Conservation (phyloP, 2,888 invertebrate genomes). For the Conomelus anceps region DNA sequence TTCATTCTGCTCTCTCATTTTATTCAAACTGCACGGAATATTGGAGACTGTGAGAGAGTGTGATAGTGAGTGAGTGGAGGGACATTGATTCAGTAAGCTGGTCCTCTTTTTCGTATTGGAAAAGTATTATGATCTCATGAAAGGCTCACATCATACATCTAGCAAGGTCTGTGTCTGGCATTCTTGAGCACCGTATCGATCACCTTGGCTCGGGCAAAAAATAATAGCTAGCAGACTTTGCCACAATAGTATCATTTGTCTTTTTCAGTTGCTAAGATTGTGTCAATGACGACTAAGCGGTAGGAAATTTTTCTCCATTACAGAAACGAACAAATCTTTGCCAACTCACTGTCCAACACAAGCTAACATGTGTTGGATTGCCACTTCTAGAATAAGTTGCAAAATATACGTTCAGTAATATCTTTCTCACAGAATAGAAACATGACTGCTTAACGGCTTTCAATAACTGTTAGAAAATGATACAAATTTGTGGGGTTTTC, state of each 20-base stretch:
- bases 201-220: neutral
- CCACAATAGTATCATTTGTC: neutral
- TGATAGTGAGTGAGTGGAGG: neutral
- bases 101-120: neutral
- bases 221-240: neutral
- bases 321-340: neutral
- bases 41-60: neutral
- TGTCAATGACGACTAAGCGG: neutral
- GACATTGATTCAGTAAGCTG: neutral
- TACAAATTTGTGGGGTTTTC: too few species aligned
- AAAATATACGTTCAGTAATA: neutral
- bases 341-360: neutral
- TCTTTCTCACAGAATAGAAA: too few species aligned
- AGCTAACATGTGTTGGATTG: neutral
- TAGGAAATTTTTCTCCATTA: neutral
- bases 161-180: neutral
- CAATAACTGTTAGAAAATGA: too few species aligned
- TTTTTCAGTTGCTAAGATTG: neutral
- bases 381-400: neutral
- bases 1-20: neutral
- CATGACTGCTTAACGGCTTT: too few species aligned
- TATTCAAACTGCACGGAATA: neutral
- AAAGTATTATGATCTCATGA: neutral
- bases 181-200: neutral
- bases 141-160: neutral